Evolutionary conservation across 2,797 vertebrate genomes (phyloP).

Genomic region (Anolis apletophallus): DNA sequence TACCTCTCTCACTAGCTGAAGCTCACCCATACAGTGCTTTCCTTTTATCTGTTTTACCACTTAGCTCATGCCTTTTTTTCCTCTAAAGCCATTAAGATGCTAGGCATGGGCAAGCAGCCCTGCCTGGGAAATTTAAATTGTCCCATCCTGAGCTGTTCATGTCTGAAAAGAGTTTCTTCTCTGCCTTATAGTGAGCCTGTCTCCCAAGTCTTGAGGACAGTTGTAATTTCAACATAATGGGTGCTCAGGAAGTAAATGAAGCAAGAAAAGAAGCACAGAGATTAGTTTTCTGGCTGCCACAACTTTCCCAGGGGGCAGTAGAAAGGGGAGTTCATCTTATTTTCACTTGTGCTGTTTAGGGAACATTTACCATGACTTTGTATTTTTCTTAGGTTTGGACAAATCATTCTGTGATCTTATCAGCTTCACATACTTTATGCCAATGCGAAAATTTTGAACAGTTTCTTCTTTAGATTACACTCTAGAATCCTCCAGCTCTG

Average conservation of each 20-base stretch:
- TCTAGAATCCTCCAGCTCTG: too few relatives aligned
- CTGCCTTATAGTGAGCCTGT: conserved; percentile 22
- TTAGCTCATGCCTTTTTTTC: conserved; percentile 39
- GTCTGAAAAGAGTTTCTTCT: conserved; percentile 41
- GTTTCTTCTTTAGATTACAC: too few relatives aligned
- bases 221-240: conserved; percentile 34
- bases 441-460: too few relatives aligned
- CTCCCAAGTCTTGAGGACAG: conserved; percentile 29
- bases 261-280: conserved; percentile 29
- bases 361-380: conserved; percentile 25
- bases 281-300: neutral
- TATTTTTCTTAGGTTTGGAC: neutral
- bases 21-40: conserved; percentile 19
- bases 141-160: conserved; percentile 14
- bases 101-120: conserved; percentile 17
- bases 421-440: neutral
- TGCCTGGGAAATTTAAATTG: conserved; percentile 28
- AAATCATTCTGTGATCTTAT: neutral
- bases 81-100: conserved; percentile 47
- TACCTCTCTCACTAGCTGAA: conserved; percentile 2
- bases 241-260: conserved; percentile 34
- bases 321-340: conserved; percentile 19
- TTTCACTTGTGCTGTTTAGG: conserved; percentile 19
- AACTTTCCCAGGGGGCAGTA: conserved; percentile 13
- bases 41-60: conserved; percentile 35